Percentiles rank a stretch among this genome's conserved stretches.
Evolutionary conservation across 2,888 invertebrate species (phyloP).

Genomic region (Polydrusus cervinus): DNA sequence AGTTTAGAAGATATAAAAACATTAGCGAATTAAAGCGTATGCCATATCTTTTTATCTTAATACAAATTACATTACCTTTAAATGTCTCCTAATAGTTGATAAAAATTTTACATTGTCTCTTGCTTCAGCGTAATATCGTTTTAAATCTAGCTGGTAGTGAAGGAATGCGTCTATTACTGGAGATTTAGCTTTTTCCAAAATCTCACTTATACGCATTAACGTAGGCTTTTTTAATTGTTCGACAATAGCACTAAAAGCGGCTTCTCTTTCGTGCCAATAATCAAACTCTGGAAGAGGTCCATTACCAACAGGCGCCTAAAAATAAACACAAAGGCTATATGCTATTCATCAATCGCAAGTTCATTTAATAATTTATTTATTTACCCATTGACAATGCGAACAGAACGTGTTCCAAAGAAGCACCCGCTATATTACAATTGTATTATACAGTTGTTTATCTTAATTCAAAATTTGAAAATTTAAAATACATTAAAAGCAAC

Average conservation of each 20-base stretch:
- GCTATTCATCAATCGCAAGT: too few relatives aligned
- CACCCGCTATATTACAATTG: too few relatives aligned
- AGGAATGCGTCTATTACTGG: slow-evolving; percentile 76
- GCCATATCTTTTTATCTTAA: background rate
- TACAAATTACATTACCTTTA: slow-evolving; percentile 74
- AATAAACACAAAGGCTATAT: slow-evolving; percentile 19
- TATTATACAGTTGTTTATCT: too few relatives aligned
- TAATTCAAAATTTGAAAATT: too few relatives aligned
- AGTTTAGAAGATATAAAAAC: too few relatives aligned
- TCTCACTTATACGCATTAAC: slow-evolving; percentile 76
- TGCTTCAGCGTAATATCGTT: slow-evolving; percentile 81
- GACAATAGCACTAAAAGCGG: slow-evolving; percentile 83
- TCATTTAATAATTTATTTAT: too few relatives aligned
- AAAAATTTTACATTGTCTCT: slow-evolving; percentile 87
- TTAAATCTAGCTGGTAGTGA: slow-evolving; percentile 76
- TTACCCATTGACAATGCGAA: too few relatives aligned
- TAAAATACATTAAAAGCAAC: too few relatives aligned
- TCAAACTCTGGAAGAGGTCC: slow-evolving; percentile 90
- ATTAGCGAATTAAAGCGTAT: background rate
- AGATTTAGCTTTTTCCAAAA: slow-evolving; percentile 75
- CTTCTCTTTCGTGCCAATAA: slow-evolving; percentile 89
- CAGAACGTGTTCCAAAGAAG: too few relatives aligned
- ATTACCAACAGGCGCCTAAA: slow-evolving; percentile 77
- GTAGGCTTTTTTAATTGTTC: slow-evolving; percentile 87
- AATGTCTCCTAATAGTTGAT: slow-evolving; percentile 82